A percentile compares a stretch with the other conserved stretches of the same genome.
Evolutionary conservation across 2,113 vertebrate species (phyloP).

Genomic region (Muntiacus muntjak): DNA sequence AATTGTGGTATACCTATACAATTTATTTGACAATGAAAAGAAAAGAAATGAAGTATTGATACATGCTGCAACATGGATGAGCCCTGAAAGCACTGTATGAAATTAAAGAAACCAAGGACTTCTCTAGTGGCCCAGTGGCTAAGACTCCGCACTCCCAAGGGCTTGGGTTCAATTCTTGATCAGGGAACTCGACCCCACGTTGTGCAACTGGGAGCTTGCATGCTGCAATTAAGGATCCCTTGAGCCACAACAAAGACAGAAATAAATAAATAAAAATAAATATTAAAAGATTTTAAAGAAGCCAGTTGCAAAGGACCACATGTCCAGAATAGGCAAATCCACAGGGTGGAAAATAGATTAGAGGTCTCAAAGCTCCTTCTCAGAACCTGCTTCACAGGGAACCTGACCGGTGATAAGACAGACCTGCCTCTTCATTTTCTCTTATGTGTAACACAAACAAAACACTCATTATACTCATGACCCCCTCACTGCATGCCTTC

Average conservation of each 20-base stretch:
- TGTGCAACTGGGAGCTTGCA: neutral
- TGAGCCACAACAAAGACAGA: neutral
- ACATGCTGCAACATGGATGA: neutral
- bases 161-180: neutral
- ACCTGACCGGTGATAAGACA: neutral
- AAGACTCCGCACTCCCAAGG: accelerated
- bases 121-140: neutral
- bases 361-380: neutral
- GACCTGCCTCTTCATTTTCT: neutral
- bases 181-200: neutral
- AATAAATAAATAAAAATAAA: neutral
- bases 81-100: neutral
- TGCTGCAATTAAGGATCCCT: neutral
- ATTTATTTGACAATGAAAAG: neutral
- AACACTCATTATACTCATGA: neutral
- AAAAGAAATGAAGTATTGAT: neutral
- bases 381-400: neutral
- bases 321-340: neutral
- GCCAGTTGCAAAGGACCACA: neutral
- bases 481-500: neutral
- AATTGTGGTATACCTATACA: neutral
- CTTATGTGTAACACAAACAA: neutral
- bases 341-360: neutral
- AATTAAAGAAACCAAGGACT: neutral
- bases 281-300: neutral